phyloP scores from a whole-genome alignment of 2,888 invertebrate species.

The Limnephilus rhombicus region DNA sequence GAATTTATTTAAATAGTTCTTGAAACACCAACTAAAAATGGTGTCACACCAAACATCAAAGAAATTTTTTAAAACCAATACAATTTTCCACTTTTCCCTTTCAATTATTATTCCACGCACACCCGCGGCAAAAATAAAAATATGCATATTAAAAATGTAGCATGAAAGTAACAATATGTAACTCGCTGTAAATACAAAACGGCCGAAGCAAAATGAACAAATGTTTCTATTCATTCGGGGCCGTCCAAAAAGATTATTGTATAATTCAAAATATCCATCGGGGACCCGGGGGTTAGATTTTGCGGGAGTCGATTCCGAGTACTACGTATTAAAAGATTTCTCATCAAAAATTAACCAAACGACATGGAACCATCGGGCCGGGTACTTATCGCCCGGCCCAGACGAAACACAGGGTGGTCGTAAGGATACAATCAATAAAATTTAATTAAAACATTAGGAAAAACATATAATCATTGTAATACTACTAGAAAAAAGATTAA shows the following conservation, averaged over 20 bases:
- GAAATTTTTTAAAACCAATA: too few relatives aligned
- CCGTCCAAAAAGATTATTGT: slow-evolving; percentile 65
- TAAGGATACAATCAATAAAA: neutral
- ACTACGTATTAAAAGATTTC: slow-evolving; percentile 74
- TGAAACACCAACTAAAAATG: too few relatives aligned
- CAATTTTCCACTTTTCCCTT: neutral
- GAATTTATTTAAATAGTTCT: too few relatives aligned
- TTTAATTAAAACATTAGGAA: too few relatives aligned
- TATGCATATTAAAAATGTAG: neutral
- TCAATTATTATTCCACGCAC: neutral
- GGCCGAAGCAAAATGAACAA: slow-evolving; percentile 4
- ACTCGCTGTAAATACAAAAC: slow-evolving; percentile 3
- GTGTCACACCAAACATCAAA: too few relatives aligned
- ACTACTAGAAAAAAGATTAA: too few relatives aligned
- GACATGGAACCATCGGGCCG: slow-evolving; percentile 66
- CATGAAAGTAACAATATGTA: neutral
- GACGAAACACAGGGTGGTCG: neutral
- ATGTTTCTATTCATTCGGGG: slow-evolving; percentile 34
- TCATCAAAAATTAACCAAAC: slow-evolving; percentile 76
- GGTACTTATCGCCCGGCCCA: slow-evolving; percentile 15
- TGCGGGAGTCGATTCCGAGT: slow-evolving; percentile 49
- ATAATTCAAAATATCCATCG: slow-evolving; percentile 65
- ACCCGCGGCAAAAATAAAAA: neutral
- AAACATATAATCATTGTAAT: too few relatives aligned
- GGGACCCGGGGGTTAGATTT: slow-evolving; percentile 45